Percentiles rank a stretch among this genome's conserved stretches.
phyloP scores from a whole-genome alignment of 2,113 vertebrate genomes.

The Tetraodon nigroviridis region DNA sequence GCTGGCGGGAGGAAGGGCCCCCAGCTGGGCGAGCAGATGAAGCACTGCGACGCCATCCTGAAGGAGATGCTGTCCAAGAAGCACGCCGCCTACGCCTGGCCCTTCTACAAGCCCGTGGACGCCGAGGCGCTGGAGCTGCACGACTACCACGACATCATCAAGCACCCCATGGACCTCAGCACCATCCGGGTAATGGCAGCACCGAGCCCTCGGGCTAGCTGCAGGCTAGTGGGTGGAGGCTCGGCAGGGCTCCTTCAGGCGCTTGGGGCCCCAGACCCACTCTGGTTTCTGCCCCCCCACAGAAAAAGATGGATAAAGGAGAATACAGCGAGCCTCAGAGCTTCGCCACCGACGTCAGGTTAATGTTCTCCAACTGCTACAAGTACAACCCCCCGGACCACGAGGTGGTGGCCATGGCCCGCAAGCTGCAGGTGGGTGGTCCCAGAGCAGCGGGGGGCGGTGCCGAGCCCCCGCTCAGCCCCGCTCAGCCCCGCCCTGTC shows the following conservation, averaged over 20 bases:
- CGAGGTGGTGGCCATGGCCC: constrained; percentile 96
- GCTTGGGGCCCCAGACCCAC: too few relatives aligned
- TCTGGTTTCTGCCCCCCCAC: constrained; percentile 39
- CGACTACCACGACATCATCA: constrained; percentile 99
- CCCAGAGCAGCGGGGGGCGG: not conserved
- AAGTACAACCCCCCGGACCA: constrained; percentile 99
- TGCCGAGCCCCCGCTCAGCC: not conserved
- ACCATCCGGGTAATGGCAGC: constrained; percentile 79
- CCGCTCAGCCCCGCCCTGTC: not conserved
- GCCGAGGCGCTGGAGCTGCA: constrained; percentile 95
- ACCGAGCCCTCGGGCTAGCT: too few relatives aligned
- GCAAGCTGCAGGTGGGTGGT: constrained; percentile 89
- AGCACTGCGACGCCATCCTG: constrained; percentile 94
- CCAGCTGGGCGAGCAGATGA: constrained; percentile 89
- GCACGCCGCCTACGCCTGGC: constrained; percentile 96
- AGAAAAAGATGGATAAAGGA: constrained; percentile 97
- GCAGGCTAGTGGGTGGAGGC: too few relatives aligned
- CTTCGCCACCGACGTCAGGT: constrained; percentile 93
- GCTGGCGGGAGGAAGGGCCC: constrained; percentile 76
- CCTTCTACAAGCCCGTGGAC: constrained; percentile 98
- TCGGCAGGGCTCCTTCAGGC: too few relatives aligned
- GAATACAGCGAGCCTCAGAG: constrained; percentile 94
- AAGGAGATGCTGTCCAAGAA: constrained; percentile 99
- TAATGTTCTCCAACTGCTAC: constrained; percentile 99
- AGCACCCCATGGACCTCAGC: constrained; percentile 99